Evolutionary conservation across 1,140 invertebrate species (phyloP).

Genomic region (Saxidomus purpurata): DNA sequence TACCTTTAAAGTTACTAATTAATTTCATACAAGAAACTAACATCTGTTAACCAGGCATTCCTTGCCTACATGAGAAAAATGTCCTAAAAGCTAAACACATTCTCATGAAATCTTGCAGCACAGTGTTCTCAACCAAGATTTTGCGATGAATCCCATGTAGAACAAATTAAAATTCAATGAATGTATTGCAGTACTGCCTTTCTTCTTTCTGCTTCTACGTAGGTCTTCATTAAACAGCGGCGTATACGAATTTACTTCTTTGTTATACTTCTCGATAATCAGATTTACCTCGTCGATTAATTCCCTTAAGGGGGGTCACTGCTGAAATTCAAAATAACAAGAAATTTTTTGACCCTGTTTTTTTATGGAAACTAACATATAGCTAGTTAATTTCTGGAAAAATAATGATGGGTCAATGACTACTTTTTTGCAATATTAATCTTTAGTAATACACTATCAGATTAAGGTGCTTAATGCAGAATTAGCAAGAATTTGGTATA

Average conservation of each 20-base stretch:
- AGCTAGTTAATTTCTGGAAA: no score
- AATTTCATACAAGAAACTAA: no score
- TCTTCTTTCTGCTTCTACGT: background rate
- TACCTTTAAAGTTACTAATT: no score
- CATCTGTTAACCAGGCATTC: background rate
- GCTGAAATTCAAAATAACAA: no score
- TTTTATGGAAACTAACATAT: no score
- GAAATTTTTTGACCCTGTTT: no score
- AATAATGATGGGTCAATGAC: no score
- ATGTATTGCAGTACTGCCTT: background rate
- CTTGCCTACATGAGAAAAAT: background rate
- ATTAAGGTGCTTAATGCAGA: no score
- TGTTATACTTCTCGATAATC: background rate
- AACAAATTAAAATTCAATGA: slow-evolving; percentile 1
- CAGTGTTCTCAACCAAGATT: background rate
- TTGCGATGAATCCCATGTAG: background rate
- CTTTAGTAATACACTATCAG: no score
- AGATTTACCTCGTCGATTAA: background rate
- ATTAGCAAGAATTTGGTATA: no score
- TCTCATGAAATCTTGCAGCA: background rate
- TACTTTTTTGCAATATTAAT: no score
- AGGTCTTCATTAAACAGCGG: background rate
- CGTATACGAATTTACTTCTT: background rate
- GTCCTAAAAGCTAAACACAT: background rate
- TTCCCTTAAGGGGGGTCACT: no score